Evolutionary conservation across 1,140 invertebrate genomes (phyloP).

Genomic region (Hyles euphorbiae): DNA sequence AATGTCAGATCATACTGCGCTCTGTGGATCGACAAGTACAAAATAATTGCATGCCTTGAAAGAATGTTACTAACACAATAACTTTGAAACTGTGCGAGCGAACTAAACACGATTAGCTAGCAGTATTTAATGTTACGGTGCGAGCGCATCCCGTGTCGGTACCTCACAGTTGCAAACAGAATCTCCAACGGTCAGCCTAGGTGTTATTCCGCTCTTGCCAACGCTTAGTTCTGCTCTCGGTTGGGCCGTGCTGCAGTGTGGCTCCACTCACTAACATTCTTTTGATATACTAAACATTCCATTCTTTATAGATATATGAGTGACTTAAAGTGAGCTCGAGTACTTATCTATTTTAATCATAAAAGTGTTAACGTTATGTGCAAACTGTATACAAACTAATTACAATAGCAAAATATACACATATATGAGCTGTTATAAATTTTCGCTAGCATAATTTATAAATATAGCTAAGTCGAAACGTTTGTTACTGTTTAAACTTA

Average conservation of each 20-base stretch:
- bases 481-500: conserved; percentile 6
- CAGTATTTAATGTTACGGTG: neutral
- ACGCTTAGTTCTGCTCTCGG: conserved; percentile 1
- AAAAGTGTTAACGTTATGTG: conserved; percentile 7
- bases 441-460: conserved; percentile 26
- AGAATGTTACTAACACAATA: conserved; percentile 31
- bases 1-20: conserved; percentile 41
- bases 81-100: conserved; percentile 4
- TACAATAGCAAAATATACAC: conserved; percentile 5
- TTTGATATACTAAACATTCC: conserved; percentile 62
- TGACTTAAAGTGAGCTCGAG: conserved; percentile 71
- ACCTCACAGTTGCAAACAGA: neutral
- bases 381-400: conserved; percentile 18
- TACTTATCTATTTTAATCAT: conserved; percentile 52
- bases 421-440: conserved; percentile 24
- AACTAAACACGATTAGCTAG: neutral
- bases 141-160: neutral
- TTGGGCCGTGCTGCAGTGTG: neutral
- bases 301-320: conserved; percentile 49
- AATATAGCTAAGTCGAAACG: conserved; percentile 7
- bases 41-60: conserved; percentile 58
- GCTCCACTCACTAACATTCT: conserved; percentile 47
- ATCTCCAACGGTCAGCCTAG: conserved; percentile 3
- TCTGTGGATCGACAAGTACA: conserved; percentile 65
- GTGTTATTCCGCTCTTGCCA: conserved; percentile 5